Base-by-base conservation (phyloP, 2,113 vertebrate genomes). In the Hyperopisus bebe region DNA sequence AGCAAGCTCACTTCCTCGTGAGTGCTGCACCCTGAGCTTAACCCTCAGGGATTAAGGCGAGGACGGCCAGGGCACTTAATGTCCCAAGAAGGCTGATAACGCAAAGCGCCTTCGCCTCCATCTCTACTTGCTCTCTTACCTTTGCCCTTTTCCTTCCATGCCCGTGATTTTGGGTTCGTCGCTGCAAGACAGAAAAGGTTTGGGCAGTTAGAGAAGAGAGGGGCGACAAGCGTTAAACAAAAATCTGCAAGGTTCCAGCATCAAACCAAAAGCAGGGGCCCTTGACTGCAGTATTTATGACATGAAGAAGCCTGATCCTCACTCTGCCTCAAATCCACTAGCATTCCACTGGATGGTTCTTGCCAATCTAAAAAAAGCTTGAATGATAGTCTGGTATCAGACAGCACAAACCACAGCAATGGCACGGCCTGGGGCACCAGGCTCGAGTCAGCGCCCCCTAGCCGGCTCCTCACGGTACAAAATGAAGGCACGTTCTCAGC, bases 91-190 rank as follows among this genome's bases (percentile, higher is more conserved):
- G 19, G 17, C 21, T 27, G 24, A 17, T 17, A 39, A 87, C 5
- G n/a, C 7, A 51, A 66, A 87, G 31, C 11, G 5, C 39, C 24
- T 62, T 88, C 9, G 10, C 24, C 5, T 31, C 24, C 9, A 4
- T 42, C n/a, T 9, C 48, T 8, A 13, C 5, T 42, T 17, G 11
- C 83, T 0, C 83, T 0, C 95, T 94, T 94, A 99, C 98, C 97
- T 99, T 99, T 95, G 98, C 96, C 96, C 98, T 96, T 95, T 99
- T 99, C 93, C 98, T 97, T 86, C 96, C 95, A 91, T 99, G 98
- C 53, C 98, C 97, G 6, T 99, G 98, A 92, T 96, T 96, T 0
- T 98, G 96, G 86, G 96, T 95, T 91, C 98, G 95, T 90, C 97
- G 98, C 98, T 99, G 95, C 42, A 94, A 66, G 90, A 91, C 94